Evolutionary conservation across 2,113 vertebrate genomes (phyloP).

Genomic region (Erythrocercus mccallii): DNA sequence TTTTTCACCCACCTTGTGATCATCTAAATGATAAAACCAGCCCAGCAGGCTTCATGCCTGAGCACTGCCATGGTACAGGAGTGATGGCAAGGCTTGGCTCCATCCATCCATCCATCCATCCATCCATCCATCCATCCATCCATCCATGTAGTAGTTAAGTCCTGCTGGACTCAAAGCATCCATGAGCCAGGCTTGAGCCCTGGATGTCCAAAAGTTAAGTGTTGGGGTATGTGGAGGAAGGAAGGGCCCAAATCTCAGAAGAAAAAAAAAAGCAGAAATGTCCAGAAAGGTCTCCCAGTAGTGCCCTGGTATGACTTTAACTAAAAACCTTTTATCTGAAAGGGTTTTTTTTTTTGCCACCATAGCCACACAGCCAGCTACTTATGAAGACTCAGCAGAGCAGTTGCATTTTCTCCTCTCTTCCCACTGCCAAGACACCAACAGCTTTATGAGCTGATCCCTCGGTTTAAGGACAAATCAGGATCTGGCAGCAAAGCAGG

Average conservation of each 20-base stretch:
- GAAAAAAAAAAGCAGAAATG: background rate
- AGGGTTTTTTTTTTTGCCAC: background rate
- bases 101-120: rapidly evolving
- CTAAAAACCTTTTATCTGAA: background rate
- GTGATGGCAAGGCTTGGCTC: background rate
- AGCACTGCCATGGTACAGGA: background rate
- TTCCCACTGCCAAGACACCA: background rate
- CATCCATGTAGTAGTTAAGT: background rate
- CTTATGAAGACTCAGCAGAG: background rate
- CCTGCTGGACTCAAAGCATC: background rate
- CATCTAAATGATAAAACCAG: background rate
- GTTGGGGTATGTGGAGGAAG: background rate
- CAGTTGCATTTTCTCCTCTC: background rate
- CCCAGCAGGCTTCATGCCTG: background rate
- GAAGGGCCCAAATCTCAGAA: background rate
- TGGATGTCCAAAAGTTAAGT: background rate
- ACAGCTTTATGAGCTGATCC: background rate
- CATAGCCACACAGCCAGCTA: background rate
- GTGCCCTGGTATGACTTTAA: background rate
- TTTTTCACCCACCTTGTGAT: background rate
- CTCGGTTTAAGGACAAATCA: background rate
- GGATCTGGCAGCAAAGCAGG: background rate
- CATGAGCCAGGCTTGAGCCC: background rate
- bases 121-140: background rate
- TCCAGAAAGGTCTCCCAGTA: background rate